Conservation (phyloP, 2,888 invertebrate genomes). For the Ptychoptera contaminata region DNA sequence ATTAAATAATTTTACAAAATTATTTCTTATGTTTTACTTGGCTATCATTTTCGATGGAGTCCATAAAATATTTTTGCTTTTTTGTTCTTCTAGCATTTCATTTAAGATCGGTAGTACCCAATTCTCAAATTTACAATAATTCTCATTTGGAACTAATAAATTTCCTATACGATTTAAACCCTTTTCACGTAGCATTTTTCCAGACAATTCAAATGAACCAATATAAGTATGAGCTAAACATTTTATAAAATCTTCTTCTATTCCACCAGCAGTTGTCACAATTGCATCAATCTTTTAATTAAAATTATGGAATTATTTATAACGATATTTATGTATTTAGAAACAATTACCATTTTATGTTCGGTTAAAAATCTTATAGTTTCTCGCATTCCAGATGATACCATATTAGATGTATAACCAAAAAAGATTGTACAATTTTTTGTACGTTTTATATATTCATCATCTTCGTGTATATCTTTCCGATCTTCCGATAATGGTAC, state of each 20-base stretch:
- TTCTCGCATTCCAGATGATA: conserved; percentile 88
- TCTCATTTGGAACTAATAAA: conserved; percentile 91
- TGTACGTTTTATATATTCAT: conserved; percentile 61
- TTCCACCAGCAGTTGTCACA: conserved; percentile 93
- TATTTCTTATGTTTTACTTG: conserved; percentile 3
- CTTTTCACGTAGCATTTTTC: conserved; percentile 59
- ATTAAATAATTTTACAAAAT: neutral
- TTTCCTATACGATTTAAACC: conserved; percentile 80
- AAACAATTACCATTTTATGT: conserved; percentile 42
- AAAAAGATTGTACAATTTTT: conserved; percentile 88
- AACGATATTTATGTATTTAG: neutral
- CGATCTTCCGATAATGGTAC: conserved; percentile 51
- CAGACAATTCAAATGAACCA: conserved; percentile 78
- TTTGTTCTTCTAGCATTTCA: conserved; percentile 79
- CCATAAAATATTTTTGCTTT: conserved; percentile 59
- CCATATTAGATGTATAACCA: conserved; percentile 94
- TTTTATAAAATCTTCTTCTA: conserved; percentile 98
- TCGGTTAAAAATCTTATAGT: conserved; percentile 74
- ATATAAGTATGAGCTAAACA: conserved; percentile 89
- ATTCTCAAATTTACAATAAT: conserved; percentile 95
- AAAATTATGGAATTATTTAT: too few species aligned
- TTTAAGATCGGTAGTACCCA: conserved; percentile 89
- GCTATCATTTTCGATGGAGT: conserved; percentile 76
- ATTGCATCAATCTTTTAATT: conserved; percentile 63
- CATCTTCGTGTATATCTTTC: conserved; percentile 52